Evolutionary conservation across 2,888 invertebrate species (phyloP).

Genomic region (Gnatocerus cornutus): DNA sequence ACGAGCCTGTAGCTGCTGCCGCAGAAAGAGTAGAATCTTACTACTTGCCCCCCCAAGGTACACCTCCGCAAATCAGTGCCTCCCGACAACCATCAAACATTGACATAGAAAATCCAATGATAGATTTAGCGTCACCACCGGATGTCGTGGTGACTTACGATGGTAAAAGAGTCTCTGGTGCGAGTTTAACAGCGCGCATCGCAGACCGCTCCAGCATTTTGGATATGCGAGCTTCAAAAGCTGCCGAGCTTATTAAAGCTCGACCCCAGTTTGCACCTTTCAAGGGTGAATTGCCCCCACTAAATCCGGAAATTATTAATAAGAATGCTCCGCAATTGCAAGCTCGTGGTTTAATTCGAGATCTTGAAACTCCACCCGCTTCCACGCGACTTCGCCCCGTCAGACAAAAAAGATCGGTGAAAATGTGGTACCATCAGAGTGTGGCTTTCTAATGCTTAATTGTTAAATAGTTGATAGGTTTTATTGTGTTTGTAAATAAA

Average conservation of each 20-base stretch:
- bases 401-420: constrained; percentile 55
- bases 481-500: constrained; percentile 29
- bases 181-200: constrained; percentile 73
- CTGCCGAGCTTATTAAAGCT: constrained; percentile 77
- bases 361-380: constrained; percentile 63
- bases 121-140: constrained; percentile 64
- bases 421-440: constrained; percentile 38
- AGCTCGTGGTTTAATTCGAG: constrained; percentile 60
- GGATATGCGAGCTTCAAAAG: constrained; percentile 70
- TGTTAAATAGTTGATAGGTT: constrained; percentile 38
- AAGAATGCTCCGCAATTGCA: constrained; percentile 66
- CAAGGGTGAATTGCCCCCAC: constrained; percentile 82
- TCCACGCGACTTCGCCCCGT: constrained; percentile 71
- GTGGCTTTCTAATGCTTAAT: constrained; percentile 1
- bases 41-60: constrained; percentile 81
- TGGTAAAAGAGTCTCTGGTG: constrained; percentile 83
- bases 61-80: constrained; percentile 62
- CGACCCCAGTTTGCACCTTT: constrained; percentile 84
- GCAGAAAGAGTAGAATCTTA: constrained; percentile 82
- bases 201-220: constrained; percentile 57
- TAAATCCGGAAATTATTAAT: constrained; percentile 71
- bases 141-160: constrained; percentile 83
- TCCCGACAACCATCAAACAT: constrained; percentile 67
- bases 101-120: constrained; percentile 68
- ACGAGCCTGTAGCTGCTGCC: constrained; percentile 77